phyloP scores from a whole-genome alignment of 35 echinoderm and acorn worm genomes.

The Chiridota heheva region DNA sequence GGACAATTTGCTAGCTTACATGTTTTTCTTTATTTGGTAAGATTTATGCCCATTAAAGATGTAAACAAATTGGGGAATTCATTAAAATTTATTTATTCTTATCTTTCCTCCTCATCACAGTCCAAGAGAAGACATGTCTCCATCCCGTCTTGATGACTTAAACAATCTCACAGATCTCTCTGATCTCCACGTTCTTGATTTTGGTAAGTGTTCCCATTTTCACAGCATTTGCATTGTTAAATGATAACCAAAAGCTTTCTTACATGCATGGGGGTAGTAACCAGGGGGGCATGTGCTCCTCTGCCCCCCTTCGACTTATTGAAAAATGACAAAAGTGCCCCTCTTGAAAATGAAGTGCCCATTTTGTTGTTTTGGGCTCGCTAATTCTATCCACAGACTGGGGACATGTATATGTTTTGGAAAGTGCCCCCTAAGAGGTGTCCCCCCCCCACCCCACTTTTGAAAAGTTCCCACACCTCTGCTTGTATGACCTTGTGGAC shows the following conservation, averaged over 20 bases:
- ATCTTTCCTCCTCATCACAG: constrained; percentile 6
- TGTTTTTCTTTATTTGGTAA: not conserved
- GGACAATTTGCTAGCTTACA: not conserved
- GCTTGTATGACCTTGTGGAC: not conserved
- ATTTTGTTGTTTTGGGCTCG: no score
- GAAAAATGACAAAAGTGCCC: no score
- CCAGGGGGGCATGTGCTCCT: not conserved
- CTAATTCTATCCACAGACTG: no score
- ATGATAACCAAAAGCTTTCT: not conserved
- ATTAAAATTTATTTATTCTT: not conserved
- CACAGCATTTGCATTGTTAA: not conserved
- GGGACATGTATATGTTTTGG: no score
- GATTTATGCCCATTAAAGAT: not conserved
- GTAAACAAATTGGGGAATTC: not conserved
- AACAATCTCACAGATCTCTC: constrained; percentile 69
- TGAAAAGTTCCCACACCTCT: not conserved
- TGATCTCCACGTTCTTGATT: constrained; percentile 77
- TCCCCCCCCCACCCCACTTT: not conserved
- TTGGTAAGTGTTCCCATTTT: constrained; percentile 50
- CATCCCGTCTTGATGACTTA: not conserved
- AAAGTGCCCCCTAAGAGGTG: no score
- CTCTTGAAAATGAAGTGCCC: no score
- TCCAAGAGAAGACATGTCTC: constrained; percentile 26
- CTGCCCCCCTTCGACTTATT: not conserved
- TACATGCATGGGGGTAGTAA: not conserved